Evolutionary conservation across 23 tunicate species (phyloP).

Genomic region (Diplosoma virens): DNA sequence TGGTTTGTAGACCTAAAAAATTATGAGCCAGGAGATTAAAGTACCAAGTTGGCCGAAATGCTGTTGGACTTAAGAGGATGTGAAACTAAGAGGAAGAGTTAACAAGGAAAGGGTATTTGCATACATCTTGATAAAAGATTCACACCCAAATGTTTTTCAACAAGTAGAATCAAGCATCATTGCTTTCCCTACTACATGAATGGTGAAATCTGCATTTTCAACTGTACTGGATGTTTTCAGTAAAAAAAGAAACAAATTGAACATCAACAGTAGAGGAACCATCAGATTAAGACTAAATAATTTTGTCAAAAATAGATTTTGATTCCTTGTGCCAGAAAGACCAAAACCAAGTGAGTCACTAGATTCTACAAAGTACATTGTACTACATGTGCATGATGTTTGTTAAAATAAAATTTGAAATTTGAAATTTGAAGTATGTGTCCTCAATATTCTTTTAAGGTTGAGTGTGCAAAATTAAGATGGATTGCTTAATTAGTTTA

Average conservation of each 20-base stretch:
- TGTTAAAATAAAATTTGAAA: too few species aligned
- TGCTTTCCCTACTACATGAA: slow-evolving; percentile 29
- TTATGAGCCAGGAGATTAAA: slow-evolving; percentile 16
- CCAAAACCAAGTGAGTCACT: slow-evolving; percentile 23
- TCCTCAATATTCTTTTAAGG: neutral
- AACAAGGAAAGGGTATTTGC: slow-evolving; percentile 32
- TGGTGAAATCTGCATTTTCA: slow-evolving; percentile 24
- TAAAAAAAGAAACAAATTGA: slow-evolving; percentile 23
- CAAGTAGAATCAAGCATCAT: slow-evolving; percentile 29
- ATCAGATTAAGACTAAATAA: slow-evolving; percentile 19
- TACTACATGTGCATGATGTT: slow-evolving; percentile 1
- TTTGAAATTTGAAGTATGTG: neutral
- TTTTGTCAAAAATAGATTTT: slow-evolving; percentile 24
- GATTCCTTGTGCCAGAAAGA: slow-evolving; percentile 25
- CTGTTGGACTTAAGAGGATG: slow-evolving; percentile 31
- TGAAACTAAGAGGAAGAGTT: slow-evolving; percentile 22
- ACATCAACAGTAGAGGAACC: slow-evolving; percentile 26
- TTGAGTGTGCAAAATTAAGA: slow-evolving; percentile 10
- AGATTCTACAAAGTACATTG: neutral
- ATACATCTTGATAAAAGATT: slow-evolving; percentile 23
- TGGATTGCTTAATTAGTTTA: neutral
- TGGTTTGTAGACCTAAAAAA: slow-evolving; percentile 24
- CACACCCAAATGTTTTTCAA: slow-evolving; percentile 17
- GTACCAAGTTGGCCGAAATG: slow-evolving; percentile 20
- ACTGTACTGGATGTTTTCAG: slow-evolving; percentile 27